A percentile compares a stretch with the other conserved stretches of the same genome.
Evolutionary conservation across 2,888 invertebrate species (phyloP).

Genomic region (Liopterus haemorrhoidalis): DNA sequence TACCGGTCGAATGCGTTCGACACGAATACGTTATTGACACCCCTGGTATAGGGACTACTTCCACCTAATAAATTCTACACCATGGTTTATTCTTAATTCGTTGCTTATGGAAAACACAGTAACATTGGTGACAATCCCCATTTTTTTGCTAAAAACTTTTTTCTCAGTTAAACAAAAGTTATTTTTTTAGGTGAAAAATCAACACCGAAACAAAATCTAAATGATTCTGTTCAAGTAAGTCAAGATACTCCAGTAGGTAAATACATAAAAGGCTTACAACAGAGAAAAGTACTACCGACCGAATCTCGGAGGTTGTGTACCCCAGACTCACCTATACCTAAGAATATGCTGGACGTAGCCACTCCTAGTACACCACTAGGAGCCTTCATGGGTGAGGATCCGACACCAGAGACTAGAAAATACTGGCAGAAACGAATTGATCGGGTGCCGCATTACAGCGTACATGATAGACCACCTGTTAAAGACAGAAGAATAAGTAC

Average conservation of each 20-base stretch:
- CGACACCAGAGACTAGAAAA: constrained; percentile 50
- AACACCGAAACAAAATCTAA: background rate
- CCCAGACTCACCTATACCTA: constrained; percentile 40
- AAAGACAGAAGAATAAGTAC: constrained; percentile 41
- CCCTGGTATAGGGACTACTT: too few species aligned
- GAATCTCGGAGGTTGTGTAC: constrained; percentile 32
- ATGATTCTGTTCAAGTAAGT: constrained; percentile 22
- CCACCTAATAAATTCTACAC: too few species aligned
- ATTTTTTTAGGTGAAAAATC: too few species aligned
- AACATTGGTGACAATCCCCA: too few species aligned
- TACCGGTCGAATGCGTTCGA: too few species aligned
- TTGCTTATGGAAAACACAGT: too few species aligned
- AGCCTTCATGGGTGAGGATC: constrained; percentile 46
- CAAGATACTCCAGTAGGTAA: constrained; percentile 24
- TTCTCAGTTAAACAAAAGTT: too few species aligned
- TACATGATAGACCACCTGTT: constrained; percentile 36
- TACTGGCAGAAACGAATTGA: constrained; percentile 48
- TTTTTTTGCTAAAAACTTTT: too few species aligned
- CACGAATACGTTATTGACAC: too few species aligned
- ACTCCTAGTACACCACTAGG: constrained; percentile 56
- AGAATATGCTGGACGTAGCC: constrained; percentile 44
- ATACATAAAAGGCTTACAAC: constrained; percentile 18
- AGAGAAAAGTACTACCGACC: constrained; percentile 29
- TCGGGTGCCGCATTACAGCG: constrained; percentile 47
- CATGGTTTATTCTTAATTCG: too few species aligned